phyloP scores from a whole-genome alignment of 2,888 invertebrate genomes.

The Yponomeuta sedellus region DNA sequence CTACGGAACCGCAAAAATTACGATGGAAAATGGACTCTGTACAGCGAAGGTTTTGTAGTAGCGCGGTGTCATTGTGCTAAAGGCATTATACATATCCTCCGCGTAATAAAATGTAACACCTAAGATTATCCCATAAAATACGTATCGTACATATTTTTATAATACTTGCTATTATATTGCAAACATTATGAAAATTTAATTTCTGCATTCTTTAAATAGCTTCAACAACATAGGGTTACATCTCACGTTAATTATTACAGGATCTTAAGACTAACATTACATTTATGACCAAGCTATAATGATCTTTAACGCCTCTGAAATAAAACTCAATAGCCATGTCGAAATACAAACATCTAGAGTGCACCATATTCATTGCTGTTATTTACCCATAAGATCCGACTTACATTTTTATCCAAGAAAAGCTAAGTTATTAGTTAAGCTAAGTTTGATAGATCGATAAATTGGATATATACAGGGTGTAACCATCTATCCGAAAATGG shows the following conservation, averaged over 20 bases:
- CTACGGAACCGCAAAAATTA: no score
- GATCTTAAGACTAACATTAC: neutral
- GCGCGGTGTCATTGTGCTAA: no score
- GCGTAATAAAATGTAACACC: slow-evolving; percentile 11
- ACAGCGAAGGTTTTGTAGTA: no score
- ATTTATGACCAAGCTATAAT: neutral
- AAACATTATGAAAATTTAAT: slow-evolving; percentile 16
- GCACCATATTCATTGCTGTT: neutral
- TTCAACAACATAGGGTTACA: neutral
- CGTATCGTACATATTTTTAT: slow-evolving; percentile 10
- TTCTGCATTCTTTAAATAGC: slow-evolving; percentile 5
- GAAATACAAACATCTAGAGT: neutral
- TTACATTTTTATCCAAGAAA: neutral
- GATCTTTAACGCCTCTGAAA: neutral
- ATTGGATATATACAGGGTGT: no score
- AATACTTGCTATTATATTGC: slow-evolving; percentile 11
- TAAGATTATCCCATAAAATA: neutral
- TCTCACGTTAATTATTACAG: neutral
- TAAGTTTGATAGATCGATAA: neutral
- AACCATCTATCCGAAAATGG: no score
- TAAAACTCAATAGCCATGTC: neutral
- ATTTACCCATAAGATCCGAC: neutral
- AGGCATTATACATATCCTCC: slow-evolving; percentile 11
- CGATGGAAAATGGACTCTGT: no score
- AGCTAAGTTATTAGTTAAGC: neutral